A percentile compares a stretch with the other conserved stretches of the same genome.
Conservation (phyloP, 2,113 vertebrate genomes). For the Nothocercus nigrocapillus region DNA sequence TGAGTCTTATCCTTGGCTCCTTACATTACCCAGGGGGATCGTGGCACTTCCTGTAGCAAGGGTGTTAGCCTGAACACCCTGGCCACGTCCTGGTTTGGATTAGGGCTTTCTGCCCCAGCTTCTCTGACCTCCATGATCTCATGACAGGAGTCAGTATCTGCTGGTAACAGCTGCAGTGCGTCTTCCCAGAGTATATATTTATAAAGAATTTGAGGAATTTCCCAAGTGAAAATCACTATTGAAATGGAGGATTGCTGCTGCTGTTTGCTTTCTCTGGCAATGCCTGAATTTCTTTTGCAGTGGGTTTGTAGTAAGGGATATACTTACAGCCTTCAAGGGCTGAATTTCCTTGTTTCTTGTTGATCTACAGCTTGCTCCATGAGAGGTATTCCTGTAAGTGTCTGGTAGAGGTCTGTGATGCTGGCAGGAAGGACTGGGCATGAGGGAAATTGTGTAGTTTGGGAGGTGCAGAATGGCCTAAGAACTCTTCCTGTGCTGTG, state of each 20-base stretch:
- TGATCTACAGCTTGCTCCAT: accelerated
- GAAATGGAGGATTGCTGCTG: background rate
- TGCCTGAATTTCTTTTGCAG: background rate
- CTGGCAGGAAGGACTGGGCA: background rate
- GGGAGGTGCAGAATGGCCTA: background rate
- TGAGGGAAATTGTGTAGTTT: background rate
- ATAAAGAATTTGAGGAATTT: background rate
- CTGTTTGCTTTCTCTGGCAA: background rate
- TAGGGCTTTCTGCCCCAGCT: conserved; percentile 36
- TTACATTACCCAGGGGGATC: background rate
- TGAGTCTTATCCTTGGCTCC: background rate
- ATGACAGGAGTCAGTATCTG: background rate
- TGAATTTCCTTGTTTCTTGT: background rate
- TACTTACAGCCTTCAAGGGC: background rate
- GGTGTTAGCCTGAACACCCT: background rate
- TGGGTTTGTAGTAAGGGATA: accelerated
- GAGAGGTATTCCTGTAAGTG: accelerated
- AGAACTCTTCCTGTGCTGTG: background rate
- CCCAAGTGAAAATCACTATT: background rate
- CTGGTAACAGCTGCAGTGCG: background rate
- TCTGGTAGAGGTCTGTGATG: accelerated
- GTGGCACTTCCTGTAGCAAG: accelerated
- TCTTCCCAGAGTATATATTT: background rate
- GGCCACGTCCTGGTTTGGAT: background rate
- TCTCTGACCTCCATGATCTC: conserved; percentile 29